Conservation (phyloP, 2,888 invertebrate species). For the Danaus chrysippus region DNA sequence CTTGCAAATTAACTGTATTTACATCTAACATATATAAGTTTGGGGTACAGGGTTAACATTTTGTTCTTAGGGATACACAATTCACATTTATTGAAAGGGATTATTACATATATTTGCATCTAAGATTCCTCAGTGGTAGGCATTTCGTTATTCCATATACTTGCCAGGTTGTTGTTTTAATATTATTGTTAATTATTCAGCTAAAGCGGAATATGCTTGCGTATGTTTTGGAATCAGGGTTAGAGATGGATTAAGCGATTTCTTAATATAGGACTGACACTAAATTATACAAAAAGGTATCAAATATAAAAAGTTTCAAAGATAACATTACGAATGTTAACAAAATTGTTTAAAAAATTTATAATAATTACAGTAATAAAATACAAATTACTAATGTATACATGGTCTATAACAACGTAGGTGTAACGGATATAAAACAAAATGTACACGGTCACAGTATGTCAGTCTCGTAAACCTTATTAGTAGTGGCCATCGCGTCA, state of each 20-base stretch:
- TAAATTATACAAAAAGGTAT: conserved; percentile 6
- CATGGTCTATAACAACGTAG: conserved; percentile 21
- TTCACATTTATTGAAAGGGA: conserved; percentile 25
- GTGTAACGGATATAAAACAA: conserved; percentile 46
- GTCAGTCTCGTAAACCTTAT: conserved; percentile 94
- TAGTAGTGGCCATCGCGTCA: conserved; percentile 79
- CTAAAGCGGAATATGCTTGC: conserved; percentile 6
- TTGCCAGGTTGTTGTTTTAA: conserved; percentile 34
- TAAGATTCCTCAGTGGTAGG: conserved; percentile 28
- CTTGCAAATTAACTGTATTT: conserved; percentile 1
- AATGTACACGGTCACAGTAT: conserved; percentile 86
- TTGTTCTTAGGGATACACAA: conserved; percentile 14
- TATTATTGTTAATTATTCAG: conserved; percentile 1
- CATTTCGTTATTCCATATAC: conserved; percentile 35
- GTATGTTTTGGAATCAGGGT: background rate
- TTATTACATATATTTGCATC: conserved; percentile 34
- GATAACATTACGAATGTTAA: conserved; percentile 4
- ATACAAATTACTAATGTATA: conserved; percentile 9
- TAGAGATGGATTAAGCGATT: background rate
- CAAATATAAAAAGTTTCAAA: conserved; percentile 4
- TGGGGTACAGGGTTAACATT: background rate
- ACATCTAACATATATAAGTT: background rate
- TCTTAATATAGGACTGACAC: conserved; percentile 5
- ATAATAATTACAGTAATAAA: conserved; percentile 7
- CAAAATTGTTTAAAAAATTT: conserved; percentile 4